Base-by-base conservation (phyloP, 2,888 invertebrate genomes). In the Platycheirus rosarum region DNA sequence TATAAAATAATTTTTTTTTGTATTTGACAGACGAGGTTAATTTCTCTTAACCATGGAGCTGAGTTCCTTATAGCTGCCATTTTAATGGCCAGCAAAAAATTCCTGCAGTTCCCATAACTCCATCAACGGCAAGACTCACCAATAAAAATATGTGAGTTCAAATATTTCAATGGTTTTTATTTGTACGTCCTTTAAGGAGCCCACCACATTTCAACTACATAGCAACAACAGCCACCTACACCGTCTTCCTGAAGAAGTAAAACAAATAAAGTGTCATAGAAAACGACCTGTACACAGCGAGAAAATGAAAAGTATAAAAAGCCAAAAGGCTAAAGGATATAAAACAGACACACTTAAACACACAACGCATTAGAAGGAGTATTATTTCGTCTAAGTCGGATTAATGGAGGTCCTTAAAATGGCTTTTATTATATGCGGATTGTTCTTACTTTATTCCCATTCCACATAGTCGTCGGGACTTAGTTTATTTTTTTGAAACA, bases 381-480 rank as follows among this genome's bases (percentile, higher is more conserved):
- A 76, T 76, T 76, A 76, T 71, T 76, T 62, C 55, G 55, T 37
- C 75, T 76, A 82, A 82, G 80, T 48, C 71, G 76, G 80, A 82
- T 82, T 82, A 82, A 82, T 76, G 80, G 71, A 76, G 71, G 80
- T 82, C 76, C 80, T 82, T 82, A 76, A 76, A 82, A 82, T 68
- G 76, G 62, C 46, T 82, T 82, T 82, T 82, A 76, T 82, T 82
- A 60, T 70, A 51, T 57, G 74, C 65, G 74, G 75, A 80, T 75
- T 75, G 70, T 65, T 71, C 26, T 26, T 62, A n/a, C n/a, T 46
- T 35, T 29, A 16, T 13, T 40, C 7, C n/a, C 60, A 42, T 42
- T 16, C n/a, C n/a, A 20, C n/a, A n/a, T 62, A 9, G 32, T 2
- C 11, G 11, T n/a, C 32, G 51, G n/a, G n/a, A n/a, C 32, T 29